Conservation (phyloP, 2,797 vertebrate species). For the Hozukius guyotensis region DNA sequence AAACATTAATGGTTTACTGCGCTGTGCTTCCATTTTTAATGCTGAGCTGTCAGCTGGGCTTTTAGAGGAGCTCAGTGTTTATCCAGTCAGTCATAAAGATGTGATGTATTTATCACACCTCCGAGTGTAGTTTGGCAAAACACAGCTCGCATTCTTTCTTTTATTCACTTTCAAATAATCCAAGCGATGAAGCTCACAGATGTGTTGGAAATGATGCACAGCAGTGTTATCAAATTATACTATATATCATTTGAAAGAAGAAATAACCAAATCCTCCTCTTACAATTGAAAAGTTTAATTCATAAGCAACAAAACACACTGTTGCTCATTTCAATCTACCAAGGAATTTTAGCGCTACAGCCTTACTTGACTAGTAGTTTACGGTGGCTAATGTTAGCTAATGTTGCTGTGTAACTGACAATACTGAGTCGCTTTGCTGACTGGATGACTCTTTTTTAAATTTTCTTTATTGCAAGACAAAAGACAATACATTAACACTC, state of each 20-base stretch:
- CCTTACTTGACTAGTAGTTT: neutral
- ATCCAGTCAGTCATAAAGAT: constrained; percentile 21
- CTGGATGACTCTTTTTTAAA: too few relatives aligned
- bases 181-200: neutral
- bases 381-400: neutral
- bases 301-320: neutral
- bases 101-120: constrained; percentile 40
- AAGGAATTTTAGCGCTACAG: neutral
- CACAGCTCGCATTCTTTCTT: neutral
- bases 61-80: constrained; percentile 34
- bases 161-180: neutral
- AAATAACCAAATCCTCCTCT: neutral
- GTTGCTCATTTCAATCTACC: neutral
- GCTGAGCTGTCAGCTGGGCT: constrained; percentile 35
- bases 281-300: neutral
- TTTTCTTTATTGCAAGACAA: too few relatives aligned
- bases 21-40: constrained; percentile 41
- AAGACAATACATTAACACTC: too few relatives aligned
- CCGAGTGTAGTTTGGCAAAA: constrained; percentile 1
- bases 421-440: neutral
- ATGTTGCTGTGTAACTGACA: neutral
- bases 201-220: neutral
- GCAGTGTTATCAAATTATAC: neutral
- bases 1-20: constrained; percentile 47
- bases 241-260: neutral